Percentiles rank a stretch among this genome's conserved stretches.
Conservation (phyloP, 2,888 invertebrate genomes). For the Leuctra nigra region DNA sequence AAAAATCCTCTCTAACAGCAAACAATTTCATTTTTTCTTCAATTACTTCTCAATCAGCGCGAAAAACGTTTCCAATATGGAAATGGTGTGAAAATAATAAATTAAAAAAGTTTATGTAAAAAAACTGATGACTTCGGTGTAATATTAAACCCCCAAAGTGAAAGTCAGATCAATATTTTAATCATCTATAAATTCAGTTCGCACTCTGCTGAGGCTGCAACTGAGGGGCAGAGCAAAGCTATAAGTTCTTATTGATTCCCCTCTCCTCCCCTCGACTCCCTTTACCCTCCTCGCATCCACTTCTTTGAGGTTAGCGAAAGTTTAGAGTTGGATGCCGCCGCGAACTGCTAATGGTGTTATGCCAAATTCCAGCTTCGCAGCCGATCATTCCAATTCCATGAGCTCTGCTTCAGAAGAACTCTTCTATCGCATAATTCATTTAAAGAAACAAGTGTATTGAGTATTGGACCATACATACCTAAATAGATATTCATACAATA, state of each 20-base stretch:
- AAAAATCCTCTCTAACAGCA: no score
- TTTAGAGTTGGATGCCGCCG: not conserved
- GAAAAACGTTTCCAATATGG: not conserved
- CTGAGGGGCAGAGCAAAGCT: not conserved
- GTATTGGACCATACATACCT: not conserved
- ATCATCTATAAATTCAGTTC: conserved; percentile 9
- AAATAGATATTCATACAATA: not conserved
- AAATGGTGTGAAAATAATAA: not conserved
- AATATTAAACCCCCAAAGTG: not conserved
- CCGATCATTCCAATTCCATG: no score
- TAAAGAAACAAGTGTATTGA: not conserved
- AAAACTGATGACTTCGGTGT: not conserved
- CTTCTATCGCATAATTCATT: no score
- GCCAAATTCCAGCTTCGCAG: not conserved
- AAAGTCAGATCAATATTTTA: conserved; percentile 4
- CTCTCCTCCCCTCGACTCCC: not conserved
- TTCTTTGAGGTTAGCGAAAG: not conserved
- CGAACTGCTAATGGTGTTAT: not conserved
- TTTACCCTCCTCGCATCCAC: not conserved
- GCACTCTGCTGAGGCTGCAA: conserved; percentile 5
- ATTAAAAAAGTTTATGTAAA: not conserved
- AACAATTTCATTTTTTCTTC: no score
- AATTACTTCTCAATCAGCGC: no score
- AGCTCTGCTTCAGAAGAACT: no score
- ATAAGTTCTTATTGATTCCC: not conserved